Evolutionary conservation across 1,140 invertebrate species (phyloP), one percentile per base, ranked within the genome.

Genomic region (Rhagoletis zephyria): DNA sequence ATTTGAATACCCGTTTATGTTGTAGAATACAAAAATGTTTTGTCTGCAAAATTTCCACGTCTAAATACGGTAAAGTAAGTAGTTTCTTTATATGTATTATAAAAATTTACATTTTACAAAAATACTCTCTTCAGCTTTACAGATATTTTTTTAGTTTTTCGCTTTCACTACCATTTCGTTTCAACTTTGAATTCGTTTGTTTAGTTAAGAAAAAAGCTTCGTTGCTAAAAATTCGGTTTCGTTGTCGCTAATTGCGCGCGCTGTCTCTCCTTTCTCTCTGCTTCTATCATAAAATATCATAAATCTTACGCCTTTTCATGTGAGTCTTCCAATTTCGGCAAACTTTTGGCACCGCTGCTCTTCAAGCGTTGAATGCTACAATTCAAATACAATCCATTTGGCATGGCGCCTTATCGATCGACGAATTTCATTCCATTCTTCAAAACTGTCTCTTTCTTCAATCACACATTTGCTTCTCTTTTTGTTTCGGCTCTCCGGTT

Each of bases 201-300:
- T 67, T 67, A 9, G 7, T 59, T 81, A 81, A 81, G 74, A 81
- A 81, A 81, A 81, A 81, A 81, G 74, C 74, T 81, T 81, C 74
- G 74, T 56, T 81, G 45, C 12, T 81, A 42, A 86, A 85, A 65
- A 59, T 85, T 85, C 81, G 81, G 51, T 30, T 86, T 86, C 63
- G 30, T 86, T 86, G 7, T 63, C 12, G 59, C 40, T 30, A 30
- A 30, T 14, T 67, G 14, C 40, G 65, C 40, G 6, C 40, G 5
- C 1, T 56, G 5, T 7, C 51, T 56, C 51, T 56, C 51, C 51
- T 56, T 10, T 56, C 51, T 56, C 10, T 56, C 61, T 63, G 59
- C 59, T 60, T 12, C 61, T 14, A 5, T 7, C 51, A 56, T 56
- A 56, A 56, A 10, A 7, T 5, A 5, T 56, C 5, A 10, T 10